Evolutionary conservation across 2,888 invertebrate genomes (phyloP).

Genomic region (Himalopsyche kuldschensis): DNA sequence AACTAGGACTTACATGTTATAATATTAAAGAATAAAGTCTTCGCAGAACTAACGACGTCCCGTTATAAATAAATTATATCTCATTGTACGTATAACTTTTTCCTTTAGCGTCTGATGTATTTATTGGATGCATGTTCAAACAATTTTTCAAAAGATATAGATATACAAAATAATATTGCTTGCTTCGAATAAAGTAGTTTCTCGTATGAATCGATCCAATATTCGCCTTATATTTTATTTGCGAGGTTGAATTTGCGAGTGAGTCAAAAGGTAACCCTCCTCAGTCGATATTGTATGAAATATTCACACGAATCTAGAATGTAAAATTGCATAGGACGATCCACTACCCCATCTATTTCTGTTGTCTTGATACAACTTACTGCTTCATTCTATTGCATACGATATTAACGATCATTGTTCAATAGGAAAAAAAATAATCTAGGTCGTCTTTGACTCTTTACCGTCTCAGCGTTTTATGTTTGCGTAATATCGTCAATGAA

Average conservation of each 20-base stretch:
- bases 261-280: background rate
- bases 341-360: constrained; percentile 13
- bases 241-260: background rate
- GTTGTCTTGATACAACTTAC: constrained; percentile 9
- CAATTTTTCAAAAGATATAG: too few relatives aligned
- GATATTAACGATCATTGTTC: constrained; percentile 24
- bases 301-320: constrained; percentile 15
- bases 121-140: too few relatives aligned
- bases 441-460: constrained; percentile 6
- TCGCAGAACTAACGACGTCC: too few relatives aligned
- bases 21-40: too few relatives aligned
- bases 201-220: background rate
- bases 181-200: background rate
- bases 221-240: background rate
- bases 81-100: too few relatives aligned
- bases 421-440: constrained; percentile 10
- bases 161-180: too few relatives aligned
- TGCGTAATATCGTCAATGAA: background rate
- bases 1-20: too few relatives aligned
- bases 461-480: background rate
- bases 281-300: constrained; percentile 15
- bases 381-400: background rate
- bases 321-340: constrained; percentile 14
- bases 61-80: too few relatives aligned
- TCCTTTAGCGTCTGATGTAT: too few relatives aligned